phyloP scores from a whole-genome alignment of 2,888 invertebrate species.

The Drosophila vallismaia region DNA sequence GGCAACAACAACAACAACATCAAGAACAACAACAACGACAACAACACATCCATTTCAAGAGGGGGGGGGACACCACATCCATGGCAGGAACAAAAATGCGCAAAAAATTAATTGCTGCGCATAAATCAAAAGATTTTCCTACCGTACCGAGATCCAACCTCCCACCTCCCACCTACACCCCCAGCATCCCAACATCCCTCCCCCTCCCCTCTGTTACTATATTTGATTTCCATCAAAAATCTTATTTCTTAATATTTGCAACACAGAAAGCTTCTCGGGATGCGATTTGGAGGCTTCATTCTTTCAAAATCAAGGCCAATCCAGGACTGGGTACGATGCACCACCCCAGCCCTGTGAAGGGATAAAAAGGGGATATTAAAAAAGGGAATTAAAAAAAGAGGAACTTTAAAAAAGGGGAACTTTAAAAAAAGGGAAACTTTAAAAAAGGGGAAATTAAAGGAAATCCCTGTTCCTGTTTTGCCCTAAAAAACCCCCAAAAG shows the following conservation, averaged over 20 bases:
- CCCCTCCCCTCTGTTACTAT: slow-evolving; percentile 52
- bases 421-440: too few species aligned
- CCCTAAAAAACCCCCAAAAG: too few species aligned
- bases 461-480: too few species aligned
- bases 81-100: slow-evolving; percentile 58
- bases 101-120: slow-evolving; percentile 81
- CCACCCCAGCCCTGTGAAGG: slow-evolving; percentile 1
- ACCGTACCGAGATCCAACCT: slow-evolving; percentile 8
- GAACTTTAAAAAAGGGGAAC: too few species aligned
- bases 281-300: slow-evolving; percentile 38
- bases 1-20: slow-evolving; percentile 27
- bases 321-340: slow-evolving; percentile 16
- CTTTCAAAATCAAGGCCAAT: slow-evolving; percentile 66
- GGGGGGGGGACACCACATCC: slow-evolving; percentile 38
- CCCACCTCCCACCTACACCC: slow-evolving; percentile 1
- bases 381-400: too few species aligned
- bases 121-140: slow-evolving; percentile 80
- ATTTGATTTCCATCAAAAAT: slow-evolving; percentile 40
- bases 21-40: slow-evolving; percentile 42
- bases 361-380: too few species aligned
- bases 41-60: slow-evolving; percentile 23
- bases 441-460: too few species aligned
- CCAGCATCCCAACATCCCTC: neutral
- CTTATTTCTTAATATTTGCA: neutral
- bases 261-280: slow-evolving; percentile 2